Percentiles rank a stretch among this genome's conserved stretches.
These are phyloP conservation scores for Rousettus leschenaultii DNA, from an alignment of 2,113 vertebrate genomes.

Conservation along the genomic window DNA sequence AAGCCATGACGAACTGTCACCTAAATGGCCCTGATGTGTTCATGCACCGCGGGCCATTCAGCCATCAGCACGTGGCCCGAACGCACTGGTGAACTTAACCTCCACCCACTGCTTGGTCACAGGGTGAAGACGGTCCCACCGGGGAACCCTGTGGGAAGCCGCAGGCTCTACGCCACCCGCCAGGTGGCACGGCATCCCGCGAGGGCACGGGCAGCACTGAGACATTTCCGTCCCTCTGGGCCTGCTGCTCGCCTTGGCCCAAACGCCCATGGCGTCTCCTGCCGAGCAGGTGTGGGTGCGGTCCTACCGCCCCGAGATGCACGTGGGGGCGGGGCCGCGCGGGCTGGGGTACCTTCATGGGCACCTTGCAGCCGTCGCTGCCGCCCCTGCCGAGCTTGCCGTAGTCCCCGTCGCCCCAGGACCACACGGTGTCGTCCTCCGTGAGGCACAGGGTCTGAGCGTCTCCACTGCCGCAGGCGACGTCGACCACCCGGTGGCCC, in stretches of 20 bases:
- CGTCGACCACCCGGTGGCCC: conserved; percentile 95
- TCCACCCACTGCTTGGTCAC: background rate
- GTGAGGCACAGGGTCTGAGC: conserved; percentile 97
- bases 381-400: conserved; percentile 97
- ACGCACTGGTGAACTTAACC: background rate
- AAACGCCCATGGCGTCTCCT: background rate
- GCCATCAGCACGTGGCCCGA: background rate
- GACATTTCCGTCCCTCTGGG: background rate
- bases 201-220: background rate
- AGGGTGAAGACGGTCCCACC: background rate
- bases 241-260: background rate
- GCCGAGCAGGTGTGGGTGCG: background rate
- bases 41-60: background rate
- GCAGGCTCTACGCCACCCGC: background rate
- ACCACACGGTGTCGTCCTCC: conserved; percentile 98
- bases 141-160: no score
- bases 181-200: background rate
- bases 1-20: background rate
- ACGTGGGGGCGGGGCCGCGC: background rate
- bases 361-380: conserved; percentile 98
- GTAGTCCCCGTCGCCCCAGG: conserved; percentile 98
- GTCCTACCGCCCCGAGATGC: background rate
- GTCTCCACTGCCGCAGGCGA: conserved; percentile 97
- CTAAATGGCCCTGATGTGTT: fast-evolving
- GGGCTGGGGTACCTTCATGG: conserved; percentile 91